Evolutionary conservation across 2,113 vertebrate species (phyloP).

Genomic region (Lota lota): DNA sequence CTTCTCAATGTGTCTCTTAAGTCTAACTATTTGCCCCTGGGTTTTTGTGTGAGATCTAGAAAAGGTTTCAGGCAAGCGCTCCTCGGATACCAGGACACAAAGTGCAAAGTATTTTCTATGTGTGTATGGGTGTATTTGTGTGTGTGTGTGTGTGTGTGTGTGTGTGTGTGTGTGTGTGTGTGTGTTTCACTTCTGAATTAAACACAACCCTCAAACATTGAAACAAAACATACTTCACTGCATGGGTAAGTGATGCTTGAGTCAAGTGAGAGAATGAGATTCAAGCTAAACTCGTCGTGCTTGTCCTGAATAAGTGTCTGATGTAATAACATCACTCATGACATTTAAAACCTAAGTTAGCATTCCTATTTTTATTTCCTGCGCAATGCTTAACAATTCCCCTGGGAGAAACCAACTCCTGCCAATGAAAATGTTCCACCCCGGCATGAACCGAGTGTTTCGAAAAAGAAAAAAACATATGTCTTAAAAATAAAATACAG

Average conservation of each 20-base stretch:
- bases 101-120: constrained; percentile 5
- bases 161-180: not conserved
- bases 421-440: constrained; percentile 73
- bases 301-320: constrained; percentile 62
- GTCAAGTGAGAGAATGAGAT: constrained; percentile 14
- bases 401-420: constrained; percentile 67
- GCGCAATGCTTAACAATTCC: constrained; percentile 71
- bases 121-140: not conserved
- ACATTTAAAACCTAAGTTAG: constrained; percentile 73
- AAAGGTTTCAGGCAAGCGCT: constrained; percentile 5
- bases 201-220: not conserved
- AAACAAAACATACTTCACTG: not conserved
- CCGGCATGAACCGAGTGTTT: constrained; percentile 69
- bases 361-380: constrained; percentile 68
- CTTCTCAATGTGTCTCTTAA: constrained; percentile 1
- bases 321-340: constrained; percentile 72
- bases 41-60: not conserved
- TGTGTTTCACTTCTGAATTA: not conserved
- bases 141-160: not conserved
- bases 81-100: constrained; percentile 19
- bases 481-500: constrained; percentile 50
- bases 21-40: constrained; percentile 17
- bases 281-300: constrained; percentile 22
- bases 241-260: constrained; percentile 21
- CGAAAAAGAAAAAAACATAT: constrained; percentile 80